phyloP scores from a whole-genome alignment of 2,113 vertebrate genomes.

The Dunckerocampus dactyliophorus region DNA sequence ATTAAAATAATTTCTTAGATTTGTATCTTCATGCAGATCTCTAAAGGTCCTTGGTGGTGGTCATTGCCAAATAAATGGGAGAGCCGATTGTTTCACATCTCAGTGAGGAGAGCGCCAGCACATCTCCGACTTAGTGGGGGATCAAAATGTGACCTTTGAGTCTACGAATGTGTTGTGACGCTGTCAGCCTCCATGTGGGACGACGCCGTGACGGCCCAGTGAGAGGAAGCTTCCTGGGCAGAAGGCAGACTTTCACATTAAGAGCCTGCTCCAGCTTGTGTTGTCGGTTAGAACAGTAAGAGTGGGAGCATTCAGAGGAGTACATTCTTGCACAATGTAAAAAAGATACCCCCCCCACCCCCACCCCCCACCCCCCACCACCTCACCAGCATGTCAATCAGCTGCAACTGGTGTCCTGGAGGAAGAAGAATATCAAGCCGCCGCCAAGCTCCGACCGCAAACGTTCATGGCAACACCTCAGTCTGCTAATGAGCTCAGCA shows the following conservation, averaged over 20 bases:
- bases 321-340: no score
- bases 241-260: background rate
- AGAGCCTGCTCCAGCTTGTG: no score
- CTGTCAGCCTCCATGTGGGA: constrained; percentile 73
- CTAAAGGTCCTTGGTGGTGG: no score
- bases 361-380: constrained; percentile 50
- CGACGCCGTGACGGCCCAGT: background rate
- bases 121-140: constrained; percentile 30
- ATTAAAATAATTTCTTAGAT: no score
- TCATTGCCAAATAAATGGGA: no score
- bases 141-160: constrained; percentile 54
- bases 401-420: constrained; percentile 87
- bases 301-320: no score
- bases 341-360: constrained; percentile 65
- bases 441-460: constrained; percentile 70
- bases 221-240: background rate
- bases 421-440: constrained; percentile 76
- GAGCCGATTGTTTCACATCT: no score
- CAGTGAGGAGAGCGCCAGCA: background rate
- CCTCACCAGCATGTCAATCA: constrained; percentile 87
- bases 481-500: constrained; percentile 88
- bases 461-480: constrained; percentile 84
- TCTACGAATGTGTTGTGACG: constrained; percentile 59
- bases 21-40: no score
- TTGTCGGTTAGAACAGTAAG: no score